phyloP scores from a whole-genome alignment of 2,113 vertebrate species.

The Mormyrus lacerda region DNA sequence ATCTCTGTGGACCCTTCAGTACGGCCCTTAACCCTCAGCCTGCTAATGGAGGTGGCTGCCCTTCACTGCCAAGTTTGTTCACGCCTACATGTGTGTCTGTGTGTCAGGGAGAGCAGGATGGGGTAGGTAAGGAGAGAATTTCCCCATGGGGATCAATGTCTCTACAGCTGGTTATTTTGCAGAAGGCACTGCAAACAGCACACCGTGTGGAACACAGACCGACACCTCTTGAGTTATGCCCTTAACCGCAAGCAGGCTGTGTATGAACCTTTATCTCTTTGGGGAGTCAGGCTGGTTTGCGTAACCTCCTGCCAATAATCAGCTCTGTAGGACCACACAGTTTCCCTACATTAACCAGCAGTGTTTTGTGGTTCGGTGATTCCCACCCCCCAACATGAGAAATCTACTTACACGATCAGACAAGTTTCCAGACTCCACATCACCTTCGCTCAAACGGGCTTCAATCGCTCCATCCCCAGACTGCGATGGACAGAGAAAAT shows the following conservation, averaged over 20 bases:
- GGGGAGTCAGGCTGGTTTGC: neutral
- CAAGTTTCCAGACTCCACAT: constrained; percentile 57
- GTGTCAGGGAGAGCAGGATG: neutral
- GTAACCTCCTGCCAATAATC: neutral
- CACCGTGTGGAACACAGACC: neutral
- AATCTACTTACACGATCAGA: constrained; percentile 61
- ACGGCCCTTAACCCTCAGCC: neutral
- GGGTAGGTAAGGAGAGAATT: neutral
- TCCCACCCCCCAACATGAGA: neutral
- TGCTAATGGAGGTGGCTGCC: neutral
- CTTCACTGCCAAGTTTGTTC: neutral
- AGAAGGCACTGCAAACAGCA: neutral
- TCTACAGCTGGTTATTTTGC: neutral
- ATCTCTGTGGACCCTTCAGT: neutral
- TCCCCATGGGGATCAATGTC: neutral
- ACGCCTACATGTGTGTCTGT: neutral
- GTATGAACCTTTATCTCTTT: neutral
- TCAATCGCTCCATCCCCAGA: constrained; percentile 56
- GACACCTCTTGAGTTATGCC: neutral
- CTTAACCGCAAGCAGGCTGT: neutral
- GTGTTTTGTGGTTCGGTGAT: neutral
- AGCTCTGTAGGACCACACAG: neutral
- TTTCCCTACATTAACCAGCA: neutral
- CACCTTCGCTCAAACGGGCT: constrained; percentile 51
- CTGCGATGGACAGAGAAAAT: constrained; percentile 37